Percentiles rank a stretch among this genome's conserved stretches.
Conservation (phyloP, 2,113 vertebrate species). For the Pituophis catenifer region DNA sequence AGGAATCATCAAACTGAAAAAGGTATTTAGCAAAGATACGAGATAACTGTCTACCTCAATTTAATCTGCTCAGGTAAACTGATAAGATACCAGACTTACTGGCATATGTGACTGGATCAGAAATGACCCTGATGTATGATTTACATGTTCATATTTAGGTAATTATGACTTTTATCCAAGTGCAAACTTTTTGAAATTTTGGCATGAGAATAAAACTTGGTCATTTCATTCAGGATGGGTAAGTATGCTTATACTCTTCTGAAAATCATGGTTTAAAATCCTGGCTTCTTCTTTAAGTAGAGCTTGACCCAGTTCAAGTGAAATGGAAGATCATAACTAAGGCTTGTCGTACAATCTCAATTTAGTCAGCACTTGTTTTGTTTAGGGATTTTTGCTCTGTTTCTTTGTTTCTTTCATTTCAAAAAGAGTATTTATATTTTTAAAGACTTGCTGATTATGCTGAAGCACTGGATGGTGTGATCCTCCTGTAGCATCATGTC, state of each 20-base stretch:
- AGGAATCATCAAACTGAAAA: constrained; percentile 90
- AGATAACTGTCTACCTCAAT: neutral
- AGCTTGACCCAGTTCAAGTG: neutral
- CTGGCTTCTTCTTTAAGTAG: neutral
- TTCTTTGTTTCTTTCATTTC: neutral
- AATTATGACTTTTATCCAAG: neutral
- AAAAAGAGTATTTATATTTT: neutral
- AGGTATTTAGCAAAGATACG: constrained; percentile 66
- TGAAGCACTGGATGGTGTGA: neutral
- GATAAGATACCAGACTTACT: rapidly evolving
- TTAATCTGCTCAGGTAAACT: neutral
- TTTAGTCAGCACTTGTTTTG: neutral
- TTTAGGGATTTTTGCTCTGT: neutral
- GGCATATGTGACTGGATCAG: neutral
- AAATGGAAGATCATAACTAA: neutral
- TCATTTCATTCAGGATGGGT: neutral
- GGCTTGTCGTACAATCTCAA: neutral
- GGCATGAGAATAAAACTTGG: neutral
- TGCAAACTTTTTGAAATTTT: too few species aligned
- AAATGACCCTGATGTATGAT: neutral
- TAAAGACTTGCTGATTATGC: neutral
- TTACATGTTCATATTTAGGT: neutral
- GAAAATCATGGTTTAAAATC: neutral
- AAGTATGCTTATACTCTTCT: neutral
- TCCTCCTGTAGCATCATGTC: neutral